Evolutionary conservation across 2,888 invertebrate species (phyloP), one percentile per base, ranked within the genome.

Genomic region (Cantharis rustica): DNA sequence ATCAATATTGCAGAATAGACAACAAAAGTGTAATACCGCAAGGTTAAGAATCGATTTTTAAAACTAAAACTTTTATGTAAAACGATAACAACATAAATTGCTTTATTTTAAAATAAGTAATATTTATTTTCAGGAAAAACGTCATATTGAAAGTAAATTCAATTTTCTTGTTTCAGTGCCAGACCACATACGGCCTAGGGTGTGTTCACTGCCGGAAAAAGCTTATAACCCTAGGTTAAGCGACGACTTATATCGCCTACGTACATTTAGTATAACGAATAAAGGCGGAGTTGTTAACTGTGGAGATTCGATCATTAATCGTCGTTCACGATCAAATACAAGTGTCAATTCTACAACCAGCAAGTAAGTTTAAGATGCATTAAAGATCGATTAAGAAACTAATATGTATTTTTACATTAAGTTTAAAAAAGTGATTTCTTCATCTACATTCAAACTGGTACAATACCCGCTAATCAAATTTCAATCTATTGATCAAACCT

Each of bases 241-340:
- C 66, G 96, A 96, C 84, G 96, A 96, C 88, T 91, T 96, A 75
- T 96, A 96, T 89, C 91, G 96, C 27, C 90, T 96, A 77, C 89
- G 96, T 1, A 95, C 94, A 76, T 96, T 96, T 90, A 95, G 95
- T 87, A 96, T 96, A 86, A 95, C 95, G 72, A 95, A 94, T 85
- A 96, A 96, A 87, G 96, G 96, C 0, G 93, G 94, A 15, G 95
- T 96, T 27, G 95, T 96, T 81, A 96, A 96, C 89, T 95, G 96
- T 82, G 96, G 96, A 0, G 96, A 96, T 89, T 95, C 95, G 74
- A 95, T 96, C 83, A 95, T 96, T 86, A 95, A 95, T 81, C 90
- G 96, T 10, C 90, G 96, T 62, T 96, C 96, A 75, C 91, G 95
- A 63, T 95, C 95, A 81, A 96, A 96, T 84, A 96, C 96, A 3